phyloP scores from a whole-genome alignment of 2,888 invertebrate genomes.

The Pollenia amentaria region DNA sequence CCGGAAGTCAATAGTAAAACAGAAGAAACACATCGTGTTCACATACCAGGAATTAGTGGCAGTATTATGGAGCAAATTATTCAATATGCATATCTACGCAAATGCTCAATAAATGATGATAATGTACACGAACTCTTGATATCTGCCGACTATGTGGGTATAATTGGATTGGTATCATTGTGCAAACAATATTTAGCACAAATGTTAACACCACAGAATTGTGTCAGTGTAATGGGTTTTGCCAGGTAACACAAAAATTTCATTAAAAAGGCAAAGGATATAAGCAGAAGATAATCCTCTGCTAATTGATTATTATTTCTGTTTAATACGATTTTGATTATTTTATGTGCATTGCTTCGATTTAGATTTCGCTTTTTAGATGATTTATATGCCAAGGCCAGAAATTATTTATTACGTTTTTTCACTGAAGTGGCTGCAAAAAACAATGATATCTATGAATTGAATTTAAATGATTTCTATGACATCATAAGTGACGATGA shows the following conservation, averaged over 20 bases:
- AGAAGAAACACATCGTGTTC: slow-evolving; percentile 88
- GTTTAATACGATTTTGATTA: slow-evolving; percentile 62
- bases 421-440: slow-evolving; percentile 90
- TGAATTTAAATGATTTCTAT: slow-evolving; percentile 90
- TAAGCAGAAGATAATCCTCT: slow-evolving; percentile 56
- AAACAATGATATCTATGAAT: slow-evolving; percentile 90
- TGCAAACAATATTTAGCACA: slow-evolving; percentile 91
- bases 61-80: slow-evolving; percentile 92
- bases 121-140: slow-evolving; percentile 93
- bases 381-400: slow-evolving; percentile 88
- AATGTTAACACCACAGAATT: slow-evolving; percentile 90
- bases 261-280: slow-evolving; percentile 3
- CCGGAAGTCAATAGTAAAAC: slow-evolving; percentile 51
- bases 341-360: slow-evolving; percentile 13
- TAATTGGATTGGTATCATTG: slow-evolving; percentile 91
- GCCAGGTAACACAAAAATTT: slow-evolving; percentile 86
- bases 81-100: slow-evolving; percentile 93
- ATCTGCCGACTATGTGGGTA: slow-evolving; percentile 94
- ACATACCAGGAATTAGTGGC: slow-evolving; percentile 91
- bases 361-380: slow-evolving; percentile 82
- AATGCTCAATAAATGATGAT: slow-evolving; percentile 89
- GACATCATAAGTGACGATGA: slow-evolving; percentile 92
- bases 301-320: slow-evolving; percentile 62
- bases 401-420: slow-evolving; percentile 90
- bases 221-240: slow-evolving; percentile 93